Evolutionary conservation across 2,888 invertebrate genomes (phyloP).

Genomic region (Ophioninae sp.): DNA sequence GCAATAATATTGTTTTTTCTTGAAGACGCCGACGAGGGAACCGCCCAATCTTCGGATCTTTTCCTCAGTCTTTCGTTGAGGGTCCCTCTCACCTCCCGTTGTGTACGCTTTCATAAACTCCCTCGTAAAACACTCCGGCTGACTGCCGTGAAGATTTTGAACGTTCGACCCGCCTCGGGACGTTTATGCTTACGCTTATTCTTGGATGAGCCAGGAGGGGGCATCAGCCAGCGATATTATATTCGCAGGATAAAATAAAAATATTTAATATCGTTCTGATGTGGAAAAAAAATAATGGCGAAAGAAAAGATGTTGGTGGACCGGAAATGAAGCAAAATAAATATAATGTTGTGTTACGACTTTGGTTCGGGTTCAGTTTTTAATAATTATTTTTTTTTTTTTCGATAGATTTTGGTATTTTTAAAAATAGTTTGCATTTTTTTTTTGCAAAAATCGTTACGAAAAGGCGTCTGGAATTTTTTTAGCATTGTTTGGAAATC

Average conservation of each 20-base stretch:
- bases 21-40: conserved; percentile 48
- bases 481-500: no score
- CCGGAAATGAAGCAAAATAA: background rate
- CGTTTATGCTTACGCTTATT: background rate
- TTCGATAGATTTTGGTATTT: no score
- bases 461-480: no score
- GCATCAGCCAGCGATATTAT: no score
- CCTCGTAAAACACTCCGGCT: conserved; percentile 63
- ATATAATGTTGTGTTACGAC: background rate
- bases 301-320: background rate
- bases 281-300: background rate
- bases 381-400: no score
- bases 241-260: background rate
- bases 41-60: conserved; percentile 64
- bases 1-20: conserved; percentile 50
- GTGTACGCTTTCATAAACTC: conserved; percentile 76
- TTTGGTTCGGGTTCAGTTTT: background rate
- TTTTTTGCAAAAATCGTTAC: no score
- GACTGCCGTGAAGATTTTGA: conserved; percentile 33
- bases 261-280: background rate
- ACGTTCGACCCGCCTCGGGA: conserved; percentile 3
- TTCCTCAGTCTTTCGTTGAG: conserved; percentile 44
- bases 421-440: no score
- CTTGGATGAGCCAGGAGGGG: background rate
- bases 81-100: conserved; percentile 67